Base-by-base conservation (phyloP, 2,113 vertebrate species). In the Lophotis ruficrista region DNA sequence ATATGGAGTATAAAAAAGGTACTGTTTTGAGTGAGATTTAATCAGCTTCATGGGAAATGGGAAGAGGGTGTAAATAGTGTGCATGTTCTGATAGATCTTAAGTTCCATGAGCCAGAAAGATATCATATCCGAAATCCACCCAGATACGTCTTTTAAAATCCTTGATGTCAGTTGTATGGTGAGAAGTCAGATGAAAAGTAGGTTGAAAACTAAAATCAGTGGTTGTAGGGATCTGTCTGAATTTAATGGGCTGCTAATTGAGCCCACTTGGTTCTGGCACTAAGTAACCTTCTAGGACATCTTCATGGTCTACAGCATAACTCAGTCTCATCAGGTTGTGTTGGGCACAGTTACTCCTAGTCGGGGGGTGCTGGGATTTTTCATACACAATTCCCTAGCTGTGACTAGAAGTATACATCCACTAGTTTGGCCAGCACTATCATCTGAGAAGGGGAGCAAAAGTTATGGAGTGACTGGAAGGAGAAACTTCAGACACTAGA, bases 1-100 rank as follows among this genome's bases (percentile, higher is more conserved):
- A 47, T 43, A 28, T 8, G 16, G 14, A 70, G 12, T 43, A n/a
- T n/a, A 57, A 87, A 83, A 70, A 77, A 54, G 4, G 2, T 53
- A 24, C 6, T 57, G 5, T 30, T 90, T 72, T 41, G 41, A 53
- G 15, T 41, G 9, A 18, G 16, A 38, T 57, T 88, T 86, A 27
- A 53, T 62, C 30, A 70, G 4, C 54, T 73, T 5, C 10, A 5
- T 23, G 13, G 0, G 0, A 20, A 69, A 80, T 28, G 5, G 23
- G 25, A 84, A 82, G 15, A 82, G 11, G 5, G 3, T 79, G 4
- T n/a, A 47, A 82, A 79, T 10, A 48, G 23, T 24, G 33, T 30
- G 12, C 4, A 10, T 65, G 65, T 77, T 65, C 41, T 83, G n/a
- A 41, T 8, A 72, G 27, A 65, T 31, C 3, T 70, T 66, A 31